Conservation (phyloP, 1,140 invertebrate species). For the Lucilia sericata region DNA sequence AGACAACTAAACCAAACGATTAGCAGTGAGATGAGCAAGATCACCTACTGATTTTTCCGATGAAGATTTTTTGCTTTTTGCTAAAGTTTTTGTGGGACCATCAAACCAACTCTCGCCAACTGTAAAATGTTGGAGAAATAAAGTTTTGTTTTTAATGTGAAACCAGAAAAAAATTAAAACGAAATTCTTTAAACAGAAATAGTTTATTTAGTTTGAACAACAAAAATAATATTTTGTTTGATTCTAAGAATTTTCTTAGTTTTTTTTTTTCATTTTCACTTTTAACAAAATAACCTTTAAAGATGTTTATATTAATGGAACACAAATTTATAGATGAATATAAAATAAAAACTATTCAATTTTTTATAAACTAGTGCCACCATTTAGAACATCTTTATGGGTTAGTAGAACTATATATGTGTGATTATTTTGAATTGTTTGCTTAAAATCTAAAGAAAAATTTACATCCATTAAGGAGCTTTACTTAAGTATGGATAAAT, state of each 20-base stretch:
- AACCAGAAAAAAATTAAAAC: constrained; percentile 2
- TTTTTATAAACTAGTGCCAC: background rate
- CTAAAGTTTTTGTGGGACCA: constrained; percentile 34
- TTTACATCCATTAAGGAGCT: constrained; percentile 27
- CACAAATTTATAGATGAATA: constrained; percentile 34
- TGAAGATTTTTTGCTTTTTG: background rate
- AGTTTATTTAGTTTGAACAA: constrained; percentile 30
- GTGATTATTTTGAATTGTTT: background rate
- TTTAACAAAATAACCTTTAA: background rate
- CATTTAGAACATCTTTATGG: background rate
- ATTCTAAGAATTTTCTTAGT: constrained; percentile 39
- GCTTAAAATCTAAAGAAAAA: constrained; percentile 31
- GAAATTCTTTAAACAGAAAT: constrained; percentile 37
- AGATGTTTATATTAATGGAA: constrained; percentile 14
- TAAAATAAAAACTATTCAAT: constrained; percentile 33
- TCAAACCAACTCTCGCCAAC: constrained; percentile 44
- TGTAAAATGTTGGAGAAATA: constrained; percentile 45
- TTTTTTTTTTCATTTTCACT: constrained; percentile 14
- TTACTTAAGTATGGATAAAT: constrained; percentile 20
- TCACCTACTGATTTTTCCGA: constrained; percentile 51
- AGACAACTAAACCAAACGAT: constrained; percentile 53
- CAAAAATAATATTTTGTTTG: constrained; percentile 29
- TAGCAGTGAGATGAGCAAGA: constrained; percentile 58
- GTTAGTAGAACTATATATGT: background rate
- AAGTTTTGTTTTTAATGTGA: constrained; percentile 15